phyloP scores from a whole-genome alignment of 2,888 invertebrate species.

The Panopea generosa region DNA sequence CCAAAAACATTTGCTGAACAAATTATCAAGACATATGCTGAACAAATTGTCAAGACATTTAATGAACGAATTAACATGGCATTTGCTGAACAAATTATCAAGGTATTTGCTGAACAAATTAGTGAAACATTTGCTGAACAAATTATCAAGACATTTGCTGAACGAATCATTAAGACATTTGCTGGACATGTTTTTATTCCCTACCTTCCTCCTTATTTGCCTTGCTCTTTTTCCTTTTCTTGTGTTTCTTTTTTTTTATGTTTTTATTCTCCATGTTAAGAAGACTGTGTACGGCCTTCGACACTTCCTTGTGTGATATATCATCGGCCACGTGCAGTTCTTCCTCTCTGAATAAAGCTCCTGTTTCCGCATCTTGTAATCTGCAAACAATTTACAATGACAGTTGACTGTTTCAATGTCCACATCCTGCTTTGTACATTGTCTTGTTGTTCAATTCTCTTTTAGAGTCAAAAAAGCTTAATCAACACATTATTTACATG shows the following conservation, averaged over 20 bases:
- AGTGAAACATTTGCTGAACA: too few relatives aligned
- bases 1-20: too few relatives aligned
- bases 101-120: too few relatives aligned
- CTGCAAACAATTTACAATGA: conserved; percentile 17
- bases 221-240: conserved; percentile 41
- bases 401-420: not conserved
- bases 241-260: conserved; percentile 28
- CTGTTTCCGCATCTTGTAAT: conserved; percentile 52
- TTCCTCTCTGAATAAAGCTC: conserved; percentile 43
- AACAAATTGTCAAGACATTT: too few relatives aligned
- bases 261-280: conserved; percentile 27
- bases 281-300: conserved; percentile 46
- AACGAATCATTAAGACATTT: too few relatives aligned
- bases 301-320: conserved; percentile 42
- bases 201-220: conserved; percentile 23
- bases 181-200: too few relatives aligned
- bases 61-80: too few relatives aligned
- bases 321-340: conserved; percentile 19
- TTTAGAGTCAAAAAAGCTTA: not conserved
- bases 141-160: too few relatives aligned
- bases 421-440: not conserved
- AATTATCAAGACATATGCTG: too few relatives aligned
- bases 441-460: not conserved
- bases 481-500: too few relatives aligned
- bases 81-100: too few relatives aligned